These are phyloP conservation scores for Rhynchomys soricoides DNA, from an alignment of 2,113 vertebrate species.

Conservation along the genomic window DNA sequence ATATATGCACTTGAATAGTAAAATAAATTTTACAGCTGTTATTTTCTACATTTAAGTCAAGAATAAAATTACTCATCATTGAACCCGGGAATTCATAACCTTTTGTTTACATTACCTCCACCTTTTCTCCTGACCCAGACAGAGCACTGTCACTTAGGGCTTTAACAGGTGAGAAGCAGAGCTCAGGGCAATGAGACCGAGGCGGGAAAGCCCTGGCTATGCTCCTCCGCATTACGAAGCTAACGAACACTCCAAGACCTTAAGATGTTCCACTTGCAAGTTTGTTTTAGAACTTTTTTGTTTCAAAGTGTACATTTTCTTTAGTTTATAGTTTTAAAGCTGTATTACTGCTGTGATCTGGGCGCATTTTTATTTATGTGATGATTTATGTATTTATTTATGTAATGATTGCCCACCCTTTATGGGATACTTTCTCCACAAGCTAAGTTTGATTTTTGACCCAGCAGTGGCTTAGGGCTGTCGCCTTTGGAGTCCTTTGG, in stretches of 20 bases:
- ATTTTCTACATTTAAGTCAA: constrained; percentile 39
- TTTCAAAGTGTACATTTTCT: not conserved
- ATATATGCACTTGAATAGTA: not conserved
- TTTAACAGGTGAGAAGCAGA: not conserved
- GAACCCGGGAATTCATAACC: constrained; percentile 14
- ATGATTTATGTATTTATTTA: too few relatives aligned
- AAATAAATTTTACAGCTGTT: constrained; percentile 3
- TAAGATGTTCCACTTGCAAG: not conserved
- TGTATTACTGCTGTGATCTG: not conserved
- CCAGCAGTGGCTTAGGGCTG: not conserved
- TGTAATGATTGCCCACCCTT: not conserved
- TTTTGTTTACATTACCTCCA: not conserved
- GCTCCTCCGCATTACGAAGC: not conserved
- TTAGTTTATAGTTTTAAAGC: constrained; percentile 34
- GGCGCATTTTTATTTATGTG: too few relatives aligned
- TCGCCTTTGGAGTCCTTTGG: not conserved
- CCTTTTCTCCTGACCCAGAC: not conserved
- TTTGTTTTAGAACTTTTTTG: not conserved
- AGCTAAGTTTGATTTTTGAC: not conserved
- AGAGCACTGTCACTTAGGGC: not conserved
- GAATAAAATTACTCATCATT: not conserved
- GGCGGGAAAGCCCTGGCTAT: not conserved
- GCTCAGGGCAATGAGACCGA: too few relatives aligned
- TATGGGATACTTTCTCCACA: not conserved
- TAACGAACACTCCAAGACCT: not conserved